Evolutionary conservation across 2,888 invertebrate genomes (phyloP), one percentile per base, ranked within the genome.

Genomic region (Aphidoletes aphidimyza): DNA sequence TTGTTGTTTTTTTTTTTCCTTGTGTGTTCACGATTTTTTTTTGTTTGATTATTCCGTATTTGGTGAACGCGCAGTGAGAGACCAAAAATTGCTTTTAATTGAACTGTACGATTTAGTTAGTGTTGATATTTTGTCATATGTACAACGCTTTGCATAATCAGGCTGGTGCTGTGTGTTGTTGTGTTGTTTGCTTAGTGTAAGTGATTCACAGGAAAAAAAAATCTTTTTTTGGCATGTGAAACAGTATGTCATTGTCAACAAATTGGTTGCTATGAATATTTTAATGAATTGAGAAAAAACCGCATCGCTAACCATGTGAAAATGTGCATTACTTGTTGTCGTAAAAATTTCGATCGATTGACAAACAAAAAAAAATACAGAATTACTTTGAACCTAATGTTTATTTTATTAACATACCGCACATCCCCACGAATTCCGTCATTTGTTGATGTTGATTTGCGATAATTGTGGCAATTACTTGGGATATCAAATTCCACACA

Each of bases 231-330:
- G 34, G 26, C n/a, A 5, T 81, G 22, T 30, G 14, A 22, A 30
- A 59, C 3, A 11, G 22, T 26, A n/a, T 81, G n/a, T 6, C n/a
- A 6, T n/a, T 37, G 81, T 34, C 19, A 34, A 78, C 36, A 78
- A 19, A 36, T 78, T 14, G 19, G 78, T 81, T 81, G 81, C 81
- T 81, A 81, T 81, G 81, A 81, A 37, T n/a, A n/a, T n/a, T n/a
- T n/a, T n/a, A n/a, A n/a, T 81, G n/a, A 69, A 0, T 30, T 30
- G 0, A 69, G 1, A 17, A 26, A 69, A 69, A 69, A 30, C 30
- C 69, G 1, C 34, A 30, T n/a, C n/a, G n/a, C n/a, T n/a, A n/a
- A 14, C 34, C 30, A 5, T 2, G 2, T 69, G 8, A 14, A 69
- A 54, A 54, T 26, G 5, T 22, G 5, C 5, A 6, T 6, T 19